Conservation (phyloP, 2,888 invertebrate genomes). For the Liposcelis brunnea region DNA sequence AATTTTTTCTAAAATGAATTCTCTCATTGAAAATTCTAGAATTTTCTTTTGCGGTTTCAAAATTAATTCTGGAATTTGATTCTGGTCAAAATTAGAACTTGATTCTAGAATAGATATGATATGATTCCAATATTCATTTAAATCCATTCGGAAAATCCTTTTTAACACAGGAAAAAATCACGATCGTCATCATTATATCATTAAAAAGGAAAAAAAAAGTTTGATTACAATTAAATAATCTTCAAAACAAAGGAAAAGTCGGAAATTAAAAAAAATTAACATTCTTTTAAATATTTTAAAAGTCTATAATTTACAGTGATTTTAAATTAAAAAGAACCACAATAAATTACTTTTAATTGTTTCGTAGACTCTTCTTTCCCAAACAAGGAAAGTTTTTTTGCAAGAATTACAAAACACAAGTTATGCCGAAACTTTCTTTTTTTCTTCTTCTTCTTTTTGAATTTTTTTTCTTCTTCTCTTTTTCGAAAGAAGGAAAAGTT, state of each 20-base stretch:
- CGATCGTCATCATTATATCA: no score
- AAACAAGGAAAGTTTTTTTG: constrained; percentile 3
- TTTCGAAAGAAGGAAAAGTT: background rate
- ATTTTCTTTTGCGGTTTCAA: no score
- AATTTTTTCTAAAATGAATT: no score
- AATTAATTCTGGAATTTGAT: no score
- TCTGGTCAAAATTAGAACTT: no score
- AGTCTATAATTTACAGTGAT: constrained; percentile 3
- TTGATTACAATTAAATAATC: background rate
- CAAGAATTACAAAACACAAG: background rate
- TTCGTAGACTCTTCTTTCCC: constrained; percentile 4
- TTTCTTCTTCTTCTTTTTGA: background rate
- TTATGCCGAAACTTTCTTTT: no score
- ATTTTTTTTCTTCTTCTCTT: background rate
- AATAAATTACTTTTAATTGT: constrained; percentile 8
- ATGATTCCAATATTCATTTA: no score
- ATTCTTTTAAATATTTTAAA: background rate
- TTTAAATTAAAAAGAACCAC: constrained; percentile 9
- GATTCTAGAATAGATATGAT: no score
- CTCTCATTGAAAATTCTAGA: no score
- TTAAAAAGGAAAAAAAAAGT: background rate
- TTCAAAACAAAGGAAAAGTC: constrained; percentile 2
- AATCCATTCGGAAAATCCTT: no score
- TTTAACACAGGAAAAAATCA: no score
- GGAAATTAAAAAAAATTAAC: constrained; percentile 4